phyloP scores from a whole-genome alignment of 2,797 vertebrate species.

The Hypotaenidia philippensis region DNA sequence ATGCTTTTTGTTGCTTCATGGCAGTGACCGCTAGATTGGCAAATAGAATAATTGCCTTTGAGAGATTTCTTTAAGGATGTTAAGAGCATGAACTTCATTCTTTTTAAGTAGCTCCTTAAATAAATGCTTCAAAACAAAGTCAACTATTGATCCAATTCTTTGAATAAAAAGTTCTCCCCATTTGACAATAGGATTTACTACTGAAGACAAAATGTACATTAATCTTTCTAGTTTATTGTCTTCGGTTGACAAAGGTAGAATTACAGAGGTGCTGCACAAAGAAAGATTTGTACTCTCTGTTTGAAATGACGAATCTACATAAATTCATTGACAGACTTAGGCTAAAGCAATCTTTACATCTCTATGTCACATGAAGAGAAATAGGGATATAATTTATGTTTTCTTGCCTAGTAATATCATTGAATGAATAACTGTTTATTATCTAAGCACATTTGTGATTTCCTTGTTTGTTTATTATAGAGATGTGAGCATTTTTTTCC shows the following conservation, averaged over 20 bases:
- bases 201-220: slow-evolving; percentile 71
- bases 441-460: background rate
- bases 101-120: slow-evolving; percentile 78
- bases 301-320: slow-evolving; percentile 62
- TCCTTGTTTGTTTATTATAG: background rate
- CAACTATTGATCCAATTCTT: slow-evolving; percentile 73
- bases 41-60: slow-evolving; percentile 71
- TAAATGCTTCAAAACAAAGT: slow-evolving; percentile 79
- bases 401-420: slow-evolving; percentile 9
- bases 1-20: slow-evolving; percentile 69
- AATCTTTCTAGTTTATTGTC: slow-evolving; percentile 69
- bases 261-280: slow-evolving; percentile 47
- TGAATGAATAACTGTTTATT: slow-evolving; percentile 26
- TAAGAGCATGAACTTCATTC: slow-evolving; percentile 71
- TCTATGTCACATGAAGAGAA: slow-evolving; percentile 17
- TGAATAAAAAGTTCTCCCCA: slow-evolving; percentile 60
- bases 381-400: slow-evolving; percentile 2
- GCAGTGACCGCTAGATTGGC: slow-evolving; percentile 69
- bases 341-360: slow-evolving; percentile 60
- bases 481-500: background rate
- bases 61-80: slow-evolving; percentile 76
- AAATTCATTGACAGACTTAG: slow-evolving; percentile 37
- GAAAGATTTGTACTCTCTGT: slow-evolving; percentile 24
- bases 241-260: slow-evolving; percentile 64
- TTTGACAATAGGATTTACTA: slow-evolving; percentile 73